Percentiles rank a stretch among this genome's conserved stretches.
phyloP scores from a whole-genome alignment of 1,140 invertebrate genomes.

The Hycleus phaleratus region DNA sequence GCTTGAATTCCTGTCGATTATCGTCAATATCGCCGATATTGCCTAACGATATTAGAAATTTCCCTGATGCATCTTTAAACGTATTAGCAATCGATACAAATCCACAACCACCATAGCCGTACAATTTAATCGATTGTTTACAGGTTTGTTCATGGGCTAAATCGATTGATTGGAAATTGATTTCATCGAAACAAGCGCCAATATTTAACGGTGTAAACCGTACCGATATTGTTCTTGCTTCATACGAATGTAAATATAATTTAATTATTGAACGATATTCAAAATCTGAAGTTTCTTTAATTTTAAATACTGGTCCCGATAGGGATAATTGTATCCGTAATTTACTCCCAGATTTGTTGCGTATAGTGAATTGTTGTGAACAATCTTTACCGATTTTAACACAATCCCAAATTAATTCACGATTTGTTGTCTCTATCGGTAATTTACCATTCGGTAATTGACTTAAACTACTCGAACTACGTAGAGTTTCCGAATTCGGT shows the following conservation, averaged over 20 bases:
- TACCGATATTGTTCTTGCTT: constrained; percentile 42
- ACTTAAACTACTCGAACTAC: constrained; percentile 29
- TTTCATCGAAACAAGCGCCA: constrained; percentile 42
- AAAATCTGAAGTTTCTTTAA: constrained; percentile 27
- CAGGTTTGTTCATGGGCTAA: constrained; percentile 33
- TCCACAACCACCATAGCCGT: constrained; percentile 45
- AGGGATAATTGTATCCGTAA: constrained; percentile 43
- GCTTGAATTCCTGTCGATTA: constrained; percentile 35
- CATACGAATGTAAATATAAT: constrained; percentile 42
- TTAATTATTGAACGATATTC: constrained; percentile 29
- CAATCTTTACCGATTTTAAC: constrained; percentile 43
- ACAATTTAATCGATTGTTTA: constrained; percentile 38
- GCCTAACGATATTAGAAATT: constrained; percentile 46
- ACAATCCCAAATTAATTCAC: constrained; percentile 46
- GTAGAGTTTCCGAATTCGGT: constrained; percentile 10
- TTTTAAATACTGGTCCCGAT: constrained; percentile 29
- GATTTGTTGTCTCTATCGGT: constrained; percentile 44
- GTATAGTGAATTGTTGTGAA: constrained; percentile 44
- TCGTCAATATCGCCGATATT: constrained; percentile 41
- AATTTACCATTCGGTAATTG: constrained; percentile 38
- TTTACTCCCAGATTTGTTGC: constrained; percentile 45
- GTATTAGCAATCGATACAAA: constrained; percentile 43
- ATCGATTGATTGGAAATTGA: constrained; percentile 43
- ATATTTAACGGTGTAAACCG: constrained; percentile 41
- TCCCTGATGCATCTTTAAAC: constrained; percentile 44